Percentiles rank a stretch among this genome's conserved stretches.
phyloP scores from a whole-genome alignment of 2,113 vertebrate genomes.

The Silurus asotus region DNA sequence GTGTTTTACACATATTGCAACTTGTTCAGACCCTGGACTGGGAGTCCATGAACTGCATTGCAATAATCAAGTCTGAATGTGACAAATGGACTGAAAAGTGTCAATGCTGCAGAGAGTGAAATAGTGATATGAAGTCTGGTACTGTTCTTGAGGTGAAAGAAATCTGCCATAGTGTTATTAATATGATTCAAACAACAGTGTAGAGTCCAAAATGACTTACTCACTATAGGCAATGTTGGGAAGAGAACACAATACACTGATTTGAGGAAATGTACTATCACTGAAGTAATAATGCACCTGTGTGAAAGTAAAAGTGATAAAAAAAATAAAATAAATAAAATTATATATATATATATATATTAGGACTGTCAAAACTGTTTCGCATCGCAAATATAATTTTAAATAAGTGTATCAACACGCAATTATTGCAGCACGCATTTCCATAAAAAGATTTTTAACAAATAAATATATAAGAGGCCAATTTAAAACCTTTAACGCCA shows the following conservation, averaged over 20 bases:
- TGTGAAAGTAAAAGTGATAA: no score
- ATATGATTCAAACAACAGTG: background rate
- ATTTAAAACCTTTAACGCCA: no score
- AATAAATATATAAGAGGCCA: no score
- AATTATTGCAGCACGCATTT: no score
- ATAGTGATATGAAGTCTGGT: background rate
- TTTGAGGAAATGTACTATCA: no score
- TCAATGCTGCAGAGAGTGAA: background rate
- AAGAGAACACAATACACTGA: background rate
- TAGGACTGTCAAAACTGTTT: no score
- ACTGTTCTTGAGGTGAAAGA: background rate
- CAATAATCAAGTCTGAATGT: constrained; percentile 7
- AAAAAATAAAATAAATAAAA: no score
- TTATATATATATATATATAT: no score
- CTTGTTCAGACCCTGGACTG: background rate
- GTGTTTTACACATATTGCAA: background rate
- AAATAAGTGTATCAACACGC: no score
- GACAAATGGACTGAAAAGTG: background rate
- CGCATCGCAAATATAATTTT: no score
- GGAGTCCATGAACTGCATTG: background rate
- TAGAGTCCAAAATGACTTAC: background rate
- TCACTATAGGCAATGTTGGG: background rate
- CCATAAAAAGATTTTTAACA: no score
- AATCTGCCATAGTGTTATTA: background rate
- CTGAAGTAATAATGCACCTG: no score